Base-by-base conservation (phyloP, 1,140 invertebrate genomes). In the Tenebrio molitor region DNA sequence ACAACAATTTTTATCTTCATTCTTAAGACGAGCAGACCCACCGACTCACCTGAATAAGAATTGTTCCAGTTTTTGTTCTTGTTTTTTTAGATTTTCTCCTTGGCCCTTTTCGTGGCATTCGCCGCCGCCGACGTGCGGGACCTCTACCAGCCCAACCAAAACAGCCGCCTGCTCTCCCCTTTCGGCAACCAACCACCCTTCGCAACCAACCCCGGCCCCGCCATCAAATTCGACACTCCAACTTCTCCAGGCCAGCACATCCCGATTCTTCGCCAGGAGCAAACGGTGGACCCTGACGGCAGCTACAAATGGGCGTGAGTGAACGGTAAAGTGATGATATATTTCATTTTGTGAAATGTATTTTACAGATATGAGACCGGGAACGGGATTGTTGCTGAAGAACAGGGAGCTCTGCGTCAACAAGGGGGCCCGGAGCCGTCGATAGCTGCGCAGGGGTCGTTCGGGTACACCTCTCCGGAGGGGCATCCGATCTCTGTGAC, bases 321-420 rank as follows among this genome's bases (percentile, higher is more conserved):
- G 36, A 39, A n/a, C 0, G n/a, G n/a, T n/a, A n/a, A 39, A 65
- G 12, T 12, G 12, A n/a, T 5, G 36, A n/a, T 39, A 7, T 15
- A 34, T 2, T 68, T 44, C 10, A 1, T 15, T 23, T 12, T 42
- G 10, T 8, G 3, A 66, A 21, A 29, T 46, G 7, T 46, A 10
- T 39, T 2, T 39, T 39, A 2, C 50, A 75, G 74, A n/a, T 87
- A 83, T 69, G 84, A 88, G 74, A 87, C 86, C 6, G 84, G 83
- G 6, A 87, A 88, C 76, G 87, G 87, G 0, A 88, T 88, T 63
- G 70, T 75, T 0, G 85, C 83, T 1, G 80, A 83, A 16, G 86
- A 85, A 63, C 82, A 80, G 16, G 87, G 84, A 5, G 34, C 42
- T 14, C 29, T 67, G 1, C 19, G 58, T 1, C 65, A 42, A 25